Conservation (phyloP, 2,888 invertebrate species). For the Trissolcus japonicus region DNA sequence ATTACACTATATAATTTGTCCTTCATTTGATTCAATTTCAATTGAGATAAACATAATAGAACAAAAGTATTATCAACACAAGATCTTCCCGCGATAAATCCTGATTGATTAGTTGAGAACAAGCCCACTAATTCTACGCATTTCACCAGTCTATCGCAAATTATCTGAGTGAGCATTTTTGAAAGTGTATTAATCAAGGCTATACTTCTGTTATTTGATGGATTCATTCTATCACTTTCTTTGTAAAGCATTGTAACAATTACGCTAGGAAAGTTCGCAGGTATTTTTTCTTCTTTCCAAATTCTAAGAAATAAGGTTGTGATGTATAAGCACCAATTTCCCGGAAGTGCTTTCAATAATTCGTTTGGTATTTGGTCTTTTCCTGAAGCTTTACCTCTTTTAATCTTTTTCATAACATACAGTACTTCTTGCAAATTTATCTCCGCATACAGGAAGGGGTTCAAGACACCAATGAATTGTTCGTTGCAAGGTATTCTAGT, state of each 20-base stretch:
- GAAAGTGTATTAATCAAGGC: slow-evolving; percentile 6
- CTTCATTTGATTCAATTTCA: neutral
- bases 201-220: slow-evolving; percentile 8
- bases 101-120: neutral
- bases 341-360: slow-evolving; percentile 11
- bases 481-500: neutral
- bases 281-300: neutral
- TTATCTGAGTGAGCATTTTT: slow-evolving; percentile 8
- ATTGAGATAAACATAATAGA: neutral
- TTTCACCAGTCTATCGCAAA: neutral
- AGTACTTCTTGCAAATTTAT: neutral
- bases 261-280: neutral
- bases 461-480: neutral
- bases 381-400: slow-evolving; percentile 3
- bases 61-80: slow-evolving; percentile 1
- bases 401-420: neutral
- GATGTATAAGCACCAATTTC: slow-evolving; percentile 12
- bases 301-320: slow-evolving; percentile 2
- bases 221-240: slow-evolving; percentile 2
- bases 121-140: neutral
- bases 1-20: neutral
- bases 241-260: slow-evolving; percentile 6
- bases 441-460: neutral
- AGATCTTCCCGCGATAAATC: slow-evolving; percentile 1
- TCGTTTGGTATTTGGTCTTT: slow-evolving; percentile 15